phyloP scores from a whole-genome alignment of 2,888 invertebrate genomes.

The Actias luna region DNA sequence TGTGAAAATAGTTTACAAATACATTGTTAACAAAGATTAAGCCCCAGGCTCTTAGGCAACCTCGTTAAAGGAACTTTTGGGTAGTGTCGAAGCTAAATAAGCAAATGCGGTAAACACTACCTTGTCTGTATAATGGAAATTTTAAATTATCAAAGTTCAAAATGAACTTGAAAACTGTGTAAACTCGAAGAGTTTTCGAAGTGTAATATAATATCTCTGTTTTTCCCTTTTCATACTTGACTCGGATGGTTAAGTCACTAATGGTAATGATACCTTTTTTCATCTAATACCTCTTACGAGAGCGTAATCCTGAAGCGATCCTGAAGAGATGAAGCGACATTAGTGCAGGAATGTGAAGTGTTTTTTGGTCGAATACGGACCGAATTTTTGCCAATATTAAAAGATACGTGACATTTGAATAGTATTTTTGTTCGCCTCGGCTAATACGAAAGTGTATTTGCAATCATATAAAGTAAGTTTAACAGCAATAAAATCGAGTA shows the following conservation, averaged over 20 bases:
- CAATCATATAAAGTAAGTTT: too few species aligned
- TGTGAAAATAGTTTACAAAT: conserved; percentile 19
- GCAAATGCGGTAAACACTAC: neutral
- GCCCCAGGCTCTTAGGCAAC: neutral
- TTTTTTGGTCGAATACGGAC: too few species aligned
- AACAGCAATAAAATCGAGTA: too few species aligned
- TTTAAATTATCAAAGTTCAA: conserved; percentile 43
- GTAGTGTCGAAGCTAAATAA: neutral
- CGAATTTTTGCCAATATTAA: too few species aligned
- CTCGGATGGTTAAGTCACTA: neutral
- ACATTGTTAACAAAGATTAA: conserved; percentile 6
- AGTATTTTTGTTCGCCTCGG: too few species aligned
- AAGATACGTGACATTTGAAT: too few species aligned
- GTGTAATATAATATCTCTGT: neutral
- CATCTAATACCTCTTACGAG: neutral
- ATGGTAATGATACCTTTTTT: neutral
- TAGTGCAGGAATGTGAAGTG: too few species aligned
- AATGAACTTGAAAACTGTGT: conserved; percentile 35
- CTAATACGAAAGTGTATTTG: too few species aligned
- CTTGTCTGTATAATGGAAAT: conserved; percentile 9
- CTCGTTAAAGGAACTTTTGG: neutral
- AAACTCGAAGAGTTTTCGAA: conserved; percentile 11
- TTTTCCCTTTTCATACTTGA: neutral
- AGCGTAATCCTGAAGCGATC: too few species aligned
- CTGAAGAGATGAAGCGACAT: too few species aligned